Conservation (phyloP, 1,140 invertebrate genomes). For the Mercenaria mercenaria region DNA sequence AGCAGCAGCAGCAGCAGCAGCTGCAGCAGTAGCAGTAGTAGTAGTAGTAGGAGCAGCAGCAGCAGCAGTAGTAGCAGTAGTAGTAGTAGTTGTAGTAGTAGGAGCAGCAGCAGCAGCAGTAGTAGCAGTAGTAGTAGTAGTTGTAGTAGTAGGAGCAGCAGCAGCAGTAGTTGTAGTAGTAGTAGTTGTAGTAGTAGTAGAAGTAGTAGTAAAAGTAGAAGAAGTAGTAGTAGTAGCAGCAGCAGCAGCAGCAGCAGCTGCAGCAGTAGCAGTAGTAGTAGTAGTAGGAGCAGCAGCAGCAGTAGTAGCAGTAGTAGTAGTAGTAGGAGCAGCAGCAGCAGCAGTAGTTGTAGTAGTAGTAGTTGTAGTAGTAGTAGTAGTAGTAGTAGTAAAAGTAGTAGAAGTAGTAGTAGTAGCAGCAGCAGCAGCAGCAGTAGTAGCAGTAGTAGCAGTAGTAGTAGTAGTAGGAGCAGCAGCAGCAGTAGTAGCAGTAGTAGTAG, state of each 20-base stretch:
- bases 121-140: constrained; percentile 64
- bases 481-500: too few relatives aligned
- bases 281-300: too few relatives aligned
- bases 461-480: too few relatives aligned
- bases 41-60: too few relatives aligned
- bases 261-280: too few relatives aligned
- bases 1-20: constrained; percentile 60
- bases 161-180: constrained; percentile 39
- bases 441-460: constrained; percentile 58
- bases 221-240: constrained; percentile 48
- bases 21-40: too few relatives aligned
- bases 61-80: constrained; percentile 47
- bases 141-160: too few relatives aligned
- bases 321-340: too few relatives aligned
- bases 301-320: too few relatives aligned
- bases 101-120: constrained; percentile 49
- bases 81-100: too few relatives aligned
- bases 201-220: constrained; percentile 45
- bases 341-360: constrained; percentile 49
- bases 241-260: too few relatives aligned
- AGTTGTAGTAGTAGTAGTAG: constrained; percentile 62
- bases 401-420: constrained; percentile 46
- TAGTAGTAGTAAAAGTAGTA: constrained; percentile 40
- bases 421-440: constrained; percentile 52
- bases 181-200: constrained; percentile 54